Base-by-base conservation (phyloP, 1,140 invertebrate species). In the Drosophila persimilis region DNA sequence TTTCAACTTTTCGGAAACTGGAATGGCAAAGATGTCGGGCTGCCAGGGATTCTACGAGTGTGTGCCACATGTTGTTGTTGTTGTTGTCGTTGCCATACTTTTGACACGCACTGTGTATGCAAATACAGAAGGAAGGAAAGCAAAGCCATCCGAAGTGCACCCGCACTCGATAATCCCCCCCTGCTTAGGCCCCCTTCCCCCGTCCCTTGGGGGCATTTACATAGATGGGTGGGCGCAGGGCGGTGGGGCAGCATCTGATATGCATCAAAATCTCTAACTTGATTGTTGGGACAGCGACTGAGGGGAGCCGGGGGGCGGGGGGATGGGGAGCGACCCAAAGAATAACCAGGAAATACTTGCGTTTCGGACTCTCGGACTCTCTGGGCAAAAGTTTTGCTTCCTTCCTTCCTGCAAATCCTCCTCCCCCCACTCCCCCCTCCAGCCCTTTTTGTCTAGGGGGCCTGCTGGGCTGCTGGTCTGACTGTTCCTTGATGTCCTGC, bases 341-440 rank as follows among this genome's bases (percentile, higher is more conserved):
- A 86, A 88, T 86, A 85, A 85, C 81, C 81, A 85, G 81, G 81
- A 85, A 85, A 85, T 86, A 71, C 81, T 81, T 69, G 64, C 35
- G 66, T 69, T 45, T 70, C 43, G 43, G 74, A 84, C 77, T 77
- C 51, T 70, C 43, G 43, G 74, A 84, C 77, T 77, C 46, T 54
- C 46, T 54, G 62, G 62, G 54, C 17, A 67, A 74, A 85, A 85
- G 69, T 80, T 86, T 80, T 61, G 52, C 50, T 72, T 61, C 39
- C 39, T 52, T 50, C 29, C 51, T 52, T 50, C 29, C 51, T 31
- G 51, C 17, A 52, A 46, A 46, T 41, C 31, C 43, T 11, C 51
- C 45, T 26, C 13, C 11, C 43, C n/a, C 17, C 17, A 15, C 15
- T 15, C 29, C 31, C 11, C 7, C 47, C 41, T 5, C 13, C 26